Percentiles rank a stretch among this genome's conserved stretches.
These are phyloP conservation scores for Crambe crambe DNA, from an alignment of 37 sponge, comb jelly and placozoan species.

Conservation along the genomic window DNA sequence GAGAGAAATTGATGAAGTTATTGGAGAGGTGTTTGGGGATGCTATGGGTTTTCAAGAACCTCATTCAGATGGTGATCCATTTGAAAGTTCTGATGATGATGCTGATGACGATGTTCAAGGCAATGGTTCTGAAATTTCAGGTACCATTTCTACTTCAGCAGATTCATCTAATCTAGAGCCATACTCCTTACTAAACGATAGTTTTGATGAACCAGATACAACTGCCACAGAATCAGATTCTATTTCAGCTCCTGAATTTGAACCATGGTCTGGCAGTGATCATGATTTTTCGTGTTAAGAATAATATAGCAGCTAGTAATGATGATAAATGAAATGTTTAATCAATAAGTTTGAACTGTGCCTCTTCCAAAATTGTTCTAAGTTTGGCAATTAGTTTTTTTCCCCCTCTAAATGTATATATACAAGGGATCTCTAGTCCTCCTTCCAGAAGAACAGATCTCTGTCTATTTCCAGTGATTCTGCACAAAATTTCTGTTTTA, in stretches of 20 bases:
- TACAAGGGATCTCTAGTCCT: neutral
- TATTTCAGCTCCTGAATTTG: neutral
- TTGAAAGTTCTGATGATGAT: neutral
- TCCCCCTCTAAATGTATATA: conserved; percentile 3
- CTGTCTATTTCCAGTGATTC: conserved; percentile 5
- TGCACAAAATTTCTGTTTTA: neutral
- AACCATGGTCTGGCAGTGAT: neutral
- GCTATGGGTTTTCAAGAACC: neutral
- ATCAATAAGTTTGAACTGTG: neutral
- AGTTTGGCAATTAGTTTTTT: conserved; percentile 5
- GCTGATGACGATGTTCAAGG: neutral
- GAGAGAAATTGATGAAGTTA: neutral
- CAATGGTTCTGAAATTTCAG: too few species aligned
- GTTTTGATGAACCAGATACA: neutral
- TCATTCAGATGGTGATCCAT: neutral
- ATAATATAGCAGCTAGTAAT: neutral
- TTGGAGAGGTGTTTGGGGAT: neutral
- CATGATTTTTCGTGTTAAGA: neutral
- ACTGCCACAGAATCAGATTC: neutral
- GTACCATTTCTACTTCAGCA: neutral
- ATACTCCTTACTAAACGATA: neutral
- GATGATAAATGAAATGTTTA: too few species aligned
- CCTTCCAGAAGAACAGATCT: neutral
- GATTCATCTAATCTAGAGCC: neutral
- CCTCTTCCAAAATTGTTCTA: neutral